Conservation (phyloP, 2,888 invertebrate genomes). For the Spilarctia lutea region DNA sequence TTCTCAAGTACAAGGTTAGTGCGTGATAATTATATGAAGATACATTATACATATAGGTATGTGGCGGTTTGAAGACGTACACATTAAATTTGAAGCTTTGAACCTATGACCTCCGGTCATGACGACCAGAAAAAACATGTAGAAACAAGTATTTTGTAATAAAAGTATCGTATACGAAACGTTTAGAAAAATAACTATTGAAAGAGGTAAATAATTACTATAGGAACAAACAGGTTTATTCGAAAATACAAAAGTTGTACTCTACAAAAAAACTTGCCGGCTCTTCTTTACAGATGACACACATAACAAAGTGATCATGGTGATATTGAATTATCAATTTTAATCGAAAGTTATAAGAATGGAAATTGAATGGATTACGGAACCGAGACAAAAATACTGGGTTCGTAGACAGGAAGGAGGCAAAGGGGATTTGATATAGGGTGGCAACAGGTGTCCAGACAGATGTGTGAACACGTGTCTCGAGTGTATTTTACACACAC, state of each 20-base stretch:
- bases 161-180: constrained; percentile 8
- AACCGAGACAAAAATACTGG: constrained; percentile 19
- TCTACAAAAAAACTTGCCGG: constrained; percentile 27
- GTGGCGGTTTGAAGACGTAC: constrained; percentile 53
- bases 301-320: constrained; percentile 10
- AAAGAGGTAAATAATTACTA: not conserved
- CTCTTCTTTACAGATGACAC: constrained; percentile 27
- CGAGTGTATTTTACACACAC: constrained; percentile 19
- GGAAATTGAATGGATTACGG: constrained; percentile 21
- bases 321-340: constrained; percentile 23
- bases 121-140: constrained; percentile 42
- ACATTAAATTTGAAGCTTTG: constrained; percentile 52
- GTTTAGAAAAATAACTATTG: not conserved
- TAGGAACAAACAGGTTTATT: constrained; percentile 11
- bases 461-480: constrained; percentile 64
- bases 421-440: constrained; percentile 32
- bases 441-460: constrained; percentile 52
- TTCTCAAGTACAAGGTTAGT: constrained; percentile 57
- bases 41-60: constrained; percentile 51
- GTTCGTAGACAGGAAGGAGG: constrained; percentile 26
- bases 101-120: constrained; percentile 46
- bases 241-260: constrained; percentile 23
- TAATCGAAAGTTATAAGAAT: constrained; percentile 24
- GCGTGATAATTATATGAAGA: constrained; percentile 55
- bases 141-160: constrained; percentile 43